phyloP scores from a whole-genome alignment of 2,797 vertebrate genomes.

The Bradypodion pumilum region DNA sequence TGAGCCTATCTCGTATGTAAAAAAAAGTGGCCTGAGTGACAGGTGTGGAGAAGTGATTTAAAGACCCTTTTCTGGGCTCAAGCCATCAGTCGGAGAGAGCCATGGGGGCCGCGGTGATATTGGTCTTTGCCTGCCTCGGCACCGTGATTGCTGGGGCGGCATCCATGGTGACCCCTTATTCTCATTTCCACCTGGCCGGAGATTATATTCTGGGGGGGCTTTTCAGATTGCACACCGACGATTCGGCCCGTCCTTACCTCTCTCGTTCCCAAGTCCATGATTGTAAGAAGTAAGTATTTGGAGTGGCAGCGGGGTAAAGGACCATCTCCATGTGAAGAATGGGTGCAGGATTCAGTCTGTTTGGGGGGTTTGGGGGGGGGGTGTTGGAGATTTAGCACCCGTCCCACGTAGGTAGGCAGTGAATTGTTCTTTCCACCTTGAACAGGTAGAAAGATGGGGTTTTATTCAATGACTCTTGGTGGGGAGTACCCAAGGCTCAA shows the following conservation, averaged over 20 bases:
- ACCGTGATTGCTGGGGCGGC: constrained; percentile 5
- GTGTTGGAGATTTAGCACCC: too few species aligned
- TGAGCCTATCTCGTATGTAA: not conserved
- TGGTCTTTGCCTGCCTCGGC: not conserved
- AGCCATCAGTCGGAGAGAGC: not conserved
- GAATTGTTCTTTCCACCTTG: not conserved
- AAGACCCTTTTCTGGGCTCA: accelerated
- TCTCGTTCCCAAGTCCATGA: constrained; percentile 71
- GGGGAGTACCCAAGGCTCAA: too few species aligned
- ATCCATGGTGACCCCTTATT: not conserved
- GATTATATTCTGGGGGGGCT: constrained; percentile 80
- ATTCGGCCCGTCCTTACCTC: constrained; percentile 76
- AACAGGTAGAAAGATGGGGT: not conserved
- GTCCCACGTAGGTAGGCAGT: not conserved
- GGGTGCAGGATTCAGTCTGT: too few species aligned
- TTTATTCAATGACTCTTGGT: not conserved
- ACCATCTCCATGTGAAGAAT: not conserved
- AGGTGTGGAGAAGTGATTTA: too few species aligned
- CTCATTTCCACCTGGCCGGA: constrained; percentile 72
- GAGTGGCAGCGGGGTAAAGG: not conserved
- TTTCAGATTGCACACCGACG: constrained; percentile 80
- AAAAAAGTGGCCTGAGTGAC: accelerated
- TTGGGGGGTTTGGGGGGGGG: too few species aligned
- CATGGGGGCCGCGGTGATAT: constrained; percentile 15
- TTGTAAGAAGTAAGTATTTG: constrained; percentile 67